phyloP scores from a whole-genome alignment of 1,140 invertebrate species.

The Holotrichia oblita region DNA sequence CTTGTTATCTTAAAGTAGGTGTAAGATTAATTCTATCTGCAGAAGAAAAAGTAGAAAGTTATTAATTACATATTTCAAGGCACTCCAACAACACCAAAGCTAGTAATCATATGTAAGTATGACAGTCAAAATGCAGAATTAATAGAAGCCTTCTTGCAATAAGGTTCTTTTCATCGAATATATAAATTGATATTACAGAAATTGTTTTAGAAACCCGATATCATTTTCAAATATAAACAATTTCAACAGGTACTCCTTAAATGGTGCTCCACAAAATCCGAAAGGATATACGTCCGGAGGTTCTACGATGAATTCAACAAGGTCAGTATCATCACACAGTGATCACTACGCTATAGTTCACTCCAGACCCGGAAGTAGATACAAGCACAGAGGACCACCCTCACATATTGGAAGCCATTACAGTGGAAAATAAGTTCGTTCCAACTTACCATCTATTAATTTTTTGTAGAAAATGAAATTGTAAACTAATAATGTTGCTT shows the following conservation, averaged over 20 bases:
- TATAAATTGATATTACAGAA: too few relatives aligned
- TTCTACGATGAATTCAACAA: constrained; percentile 88
- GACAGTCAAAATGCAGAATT: too few relatives aligned
- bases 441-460: not conserved
- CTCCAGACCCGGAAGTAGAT: constrained; percentile 84
- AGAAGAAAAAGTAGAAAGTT: too few relatives aligned
- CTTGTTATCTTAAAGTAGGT: too few relatives aligned
- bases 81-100: too few relatives aligned
- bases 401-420: constrained; percentile 72
- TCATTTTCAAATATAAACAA: constrained; percentile 31
- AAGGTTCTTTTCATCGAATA: too few relatives aligned
- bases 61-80: too few relatives aligned
- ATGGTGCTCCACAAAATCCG: constrained; percentile 71
- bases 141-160: too few relatives aligned
- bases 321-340: constrained; percentile 85
- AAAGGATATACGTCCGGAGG: constrained; percentile 80
- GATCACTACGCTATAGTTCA: constrained; percentile 94
- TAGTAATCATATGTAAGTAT: too few relatives aligned
- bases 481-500: not conserved
- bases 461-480: constrained; percentile 8
- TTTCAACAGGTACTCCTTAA: constrained; percentile 77
- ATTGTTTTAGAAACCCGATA: not conserved
- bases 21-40: too few relatives aligned
- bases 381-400: constrained; percentile 71
- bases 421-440: constrained; percentile 65